Evolutionary conservation across 2,888 invertebrate genomes (phyloP), one percentile per base, ranked within the genome.

Genomic region (Drosophila merina): DNA sequence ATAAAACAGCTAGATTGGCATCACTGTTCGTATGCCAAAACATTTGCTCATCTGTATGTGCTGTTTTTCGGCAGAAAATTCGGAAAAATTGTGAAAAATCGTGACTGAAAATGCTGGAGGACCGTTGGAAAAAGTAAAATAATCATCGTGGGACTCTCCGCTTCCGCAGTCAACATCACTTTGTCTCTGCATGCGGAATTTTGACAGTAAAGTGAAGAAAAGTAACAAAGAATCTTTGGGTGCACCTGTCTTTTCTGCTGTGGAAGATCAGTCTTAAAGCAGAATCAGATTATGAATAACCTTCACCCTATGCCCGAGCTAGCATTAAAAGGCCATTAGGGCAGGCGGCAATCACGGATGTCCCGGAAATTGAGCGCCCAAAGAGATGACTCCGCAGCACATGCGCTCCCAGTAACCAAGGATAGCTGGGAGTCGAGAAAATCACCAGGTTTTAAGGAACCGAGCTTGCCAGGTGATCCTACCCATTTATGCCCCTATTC

Each of bases 401-500:
- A 50, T 30, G 36, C 20, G 26, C 25, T 12, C 12, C 36, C 25
- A 55, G 36, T 67, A 59, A 49, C 28, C 71, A 12, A 38, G 50
- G 44, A 45, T n/a, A 38, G 7, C 25, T 45, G 52, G 6, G 48
- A 73, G n/a, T 40, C 40, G 2, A 20, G 1, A 42, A 62, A 63
- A 8, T 47, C 60, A 42, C 71, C 63, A 55, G 74, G 26, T 55
- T 45, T 59, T 28, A 83, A 81, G 74, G 83, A 78, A 72, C 10
- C 20, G 25, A 25, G 1, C 4, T 42, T 20, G 14, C 25, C 10
- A 44, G n/a, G 36, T 5, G n/a, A 4, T 44, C 1, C 66, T 10
- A 25, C 10, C 44, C 9, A 10, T 36, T 36, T 45, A 10, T 42
- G 40, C 10, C n/a, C 36, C 20, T 49, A 30, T 25, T 47, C 26